Conservation (phyloP, 2,113 vertebrate species). For the Crotalus horridus region DNA sequence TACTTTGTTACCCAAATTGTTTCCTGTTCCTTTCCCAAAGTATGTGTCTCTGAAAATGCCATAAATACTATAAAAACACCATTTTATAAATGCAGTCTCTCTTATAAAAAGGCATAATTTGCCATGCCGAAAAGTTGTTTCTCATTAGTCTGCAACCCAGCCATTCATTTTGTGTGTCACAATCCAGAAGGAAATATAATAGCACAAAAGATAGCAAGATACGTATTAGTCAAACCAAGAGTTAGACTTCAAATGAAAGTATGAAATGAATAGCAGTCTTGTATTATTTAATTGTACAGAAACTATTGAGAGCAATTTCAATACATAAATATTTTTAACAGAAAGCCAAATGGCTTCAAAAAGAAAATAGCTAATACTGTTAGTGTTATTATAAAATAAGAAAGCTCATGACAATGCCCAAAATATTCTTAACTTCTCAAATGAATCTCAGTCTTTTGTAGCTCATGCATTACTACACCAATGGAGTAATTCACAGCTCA, state of each 20-base stretch:
- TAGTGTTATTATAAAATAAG: background rate
- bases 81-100: slow-evolving; percentile 38
- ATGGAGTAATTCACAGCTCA: background rate
- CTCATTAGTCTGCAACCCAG: background rate
- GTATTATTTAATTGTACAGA: slow-evolving; percentile 11
- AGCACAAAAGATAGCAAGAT: background rate
- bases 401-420: slow-evolving; percentile 26
- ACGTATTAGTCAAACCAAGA: background rate
- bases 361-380: slow-evolving; percentile 36
- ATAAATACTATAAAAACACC: slow-evolving; percentile 34
- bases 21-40: background rate
- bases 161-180: background rate
- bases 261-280: background rate
- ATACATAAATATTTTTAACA: background rate
- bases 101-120: background rate
- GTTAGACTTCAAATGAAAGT: background rate
- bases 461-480: background rate
- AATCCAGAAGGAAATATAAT: background rate
- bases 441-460: slow-evolving; percentile 23
- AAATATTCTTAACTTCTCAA: slow-evolving; percentile 20
- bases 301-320: slow-evolving; percentile 13
- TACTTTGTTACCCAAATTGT: background rate
- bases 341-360: slow-evolving; percentile 35
- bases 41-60: background rate
- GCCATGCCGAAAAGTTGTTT: slow-evolving; percentile 15